Conservation (phyloP, 2,797 vertebrate genomes). For the Carcharodon carcharias region DNA sequence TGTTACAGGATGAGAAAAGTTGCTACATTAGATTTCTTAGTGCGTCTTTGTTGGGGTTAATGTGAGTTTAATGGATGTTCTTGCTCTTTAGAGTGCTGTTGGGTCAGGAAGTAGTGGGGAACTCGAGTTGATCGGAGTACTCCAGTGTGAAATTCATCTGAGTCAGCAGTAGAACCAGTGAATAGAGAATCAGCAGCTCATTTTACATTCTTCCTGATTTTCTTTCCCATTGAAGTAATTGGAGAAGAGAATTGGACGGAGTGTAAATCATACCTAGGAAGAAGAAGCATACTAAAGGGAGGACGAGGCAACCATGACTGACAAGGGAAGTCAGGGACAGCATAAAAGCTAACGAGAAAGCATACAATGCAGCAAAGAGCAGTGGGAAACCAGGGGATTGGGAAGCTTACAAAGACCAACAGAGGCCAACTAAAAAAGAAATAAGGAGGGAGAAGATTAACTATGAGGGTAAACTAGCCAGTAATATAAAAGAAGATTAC, state of each 20-base stretch:
- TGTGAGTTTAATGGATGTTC: neutral
- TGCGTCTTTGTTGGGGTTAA: neutral
- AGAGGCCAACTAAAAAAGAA: too few species aligned
- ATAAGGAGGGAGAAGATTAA: too few species aligned
- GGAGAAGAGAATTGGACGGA: neutral
- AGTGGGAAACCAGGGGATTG: too few species aligned
- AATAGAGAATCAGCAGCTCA: neutral
- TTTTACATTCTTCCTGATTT: neutral
- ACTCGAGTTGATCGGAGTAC: neutral
- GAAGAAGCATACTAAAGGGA: too few species aligned
- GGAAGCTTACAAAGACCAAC: too few species aligned
- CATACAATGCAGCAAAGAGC: too few species aligned
- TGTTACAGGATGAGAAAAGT: neutral
- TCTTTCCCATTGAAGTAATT: neutral
- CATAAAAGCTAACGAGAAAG: too few species aligned
- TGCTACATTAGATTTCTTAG: neutral
- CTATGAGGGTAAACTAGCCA: too few species aligned
- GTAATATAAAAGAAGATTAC: too few species aligned
- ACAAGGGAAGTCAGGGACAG: too few species aligned
- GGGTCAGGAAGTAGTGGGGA: neutral
- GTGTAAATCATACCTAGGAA: neutral
- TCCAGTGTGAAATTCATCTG: neutral
- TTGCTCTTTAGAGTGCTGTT: neutral
- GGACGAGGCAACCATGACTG: too few species aligned
- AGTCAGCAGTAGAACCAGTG: neutral